Evolutionary conservation across 2,113 vertebrate genomes (phyloP), one percentile per base, ranked within the genome.

Genomic region (Podarcis cretensis): DNA sequence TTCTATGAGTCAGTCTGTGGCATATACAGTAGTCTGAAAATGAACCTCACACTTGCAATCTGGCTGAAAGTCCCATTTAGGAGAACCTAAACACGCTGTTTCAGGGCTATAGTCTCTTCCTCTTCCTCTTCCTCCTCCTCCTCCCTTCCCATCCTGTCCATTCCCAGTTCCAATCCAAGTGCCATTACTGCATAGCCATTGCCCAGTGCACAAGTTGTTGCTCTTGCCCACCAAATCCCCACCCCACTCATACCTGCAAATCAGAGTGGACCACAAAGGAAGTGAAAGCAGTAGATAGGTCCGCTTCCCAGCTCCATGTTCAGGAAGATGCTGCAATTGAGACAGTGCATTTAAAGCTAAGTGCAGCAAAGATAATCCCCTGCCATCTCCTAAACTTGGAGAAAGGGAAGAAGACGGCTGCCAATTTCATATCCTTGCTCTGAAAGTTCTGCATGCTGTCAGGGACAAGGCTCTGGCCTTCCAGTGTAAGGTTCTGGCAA

Each of bases 1-100:
- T 86, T 86, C 16, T 78, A 78, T 78, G 84, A 27, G 37, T 78
- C 20, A 78, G 75, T 78, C 85, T 74, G 69, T 84, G 48, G 83
- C 74, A 37, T 59, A 74, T 25, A 25, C n/a, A 59, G 20, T 68
- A 32, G 5, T 57, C 30, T 12, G n/a, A 27, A 43, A 78, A 66
- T 85, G 14, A 43, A 65, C 25, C 30, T 75, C 43, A 54, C n/a
- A 27, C n/a, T 63, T 59, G 54, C 54, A 63, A 12, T 32, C 27
- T n/a, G 23, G 20, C 54, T 2, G n/a, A 73, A 32, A n/a, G 30
- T 73, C 9, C 71, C 32, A 13, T 71, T n/a, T n/a, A 71, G 69
- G 30, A 20, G 37, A 35, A 21, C 79, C 18, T 63, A 63, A 35
- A 21, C 3, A 12, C 57, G 2, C 30, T 12, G 6, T 57, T 21